Percentiles rank a stretch among this genome's conserved stretches.
Conservation (phyloP, 2,888 invertebrate genomes). For the Anaspis maculata region DNA sequence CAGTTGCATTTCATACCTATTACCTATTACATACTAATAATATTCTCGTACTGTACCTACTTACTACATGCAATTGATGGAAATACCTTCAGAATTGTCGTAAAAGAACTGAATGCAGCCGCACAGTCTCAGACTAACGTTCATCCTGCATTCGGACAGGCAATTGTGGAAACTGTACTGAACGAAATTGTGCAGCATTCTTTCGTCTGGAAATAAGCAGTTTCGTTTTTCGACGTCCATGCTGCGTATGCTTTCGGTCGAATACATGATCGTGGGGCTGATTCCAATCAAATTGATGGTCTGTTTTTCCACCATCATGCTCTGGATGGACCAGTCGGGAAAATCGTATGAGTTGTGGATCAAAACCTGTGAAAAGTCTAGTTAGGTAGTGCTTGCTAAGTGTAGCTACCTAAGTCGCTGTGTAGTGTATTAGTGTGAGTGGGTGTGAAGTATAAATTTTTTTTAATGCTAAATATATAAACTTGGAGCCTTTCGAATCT, state of each 20-base stretch:
- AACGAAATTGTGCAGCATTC: slow-evolving; percentile 33
- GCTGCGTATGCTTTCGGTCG: slow-evolving; percentile 47
- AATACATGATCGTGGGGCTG: slow-evolving; percentile 55
- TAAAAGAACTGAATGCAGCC: slow-evolving; percentile 55
- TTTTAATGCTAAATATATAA: too few species aligned
- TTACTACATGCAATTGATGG: too few species aligned
- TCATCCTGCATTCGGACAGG: slow-evolving; percentile 49
- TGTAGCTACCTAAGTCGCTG: too few species aligned
- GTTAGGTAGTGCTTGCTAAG: too few species aligned
- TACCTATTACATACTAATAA: too few species aligned
- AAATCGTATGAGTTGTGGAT: slow-evolving; percentile 57
- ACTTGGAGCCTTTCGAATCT: too few species aligned
- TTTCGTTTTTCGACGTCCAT: slow-evolving; percentile 46
- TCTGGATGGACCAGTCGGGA: slow-evolving; percentile 54
- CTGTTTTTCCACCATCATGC: slow-evolving; percentile 49
- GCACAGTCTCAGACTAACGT: slow-evolving; percentile 44
- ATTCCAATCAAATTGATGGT: slow-evolving; percentile 55
- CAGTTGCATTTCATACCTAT: too few species aligned
- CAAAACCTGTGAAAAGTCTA: too few species aligned
- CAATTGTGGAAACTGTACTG: slow-evolving; percentile 55
- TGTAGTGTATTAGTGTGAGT: too few species aligned
- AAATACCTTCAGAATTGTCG: slow-evolving; percentile 40
- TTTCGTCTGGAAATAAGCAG: slow-evolving; percentile 54
- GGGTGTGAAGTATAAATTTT: too few species aligned
- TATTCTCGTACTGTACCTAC: too few species aligned